These are phyloP conservation scores for Dolichopus griseipennis DNA, from an alignment of 2,888 invertebrate genomes.

Conservation along the genomic window DNA sequence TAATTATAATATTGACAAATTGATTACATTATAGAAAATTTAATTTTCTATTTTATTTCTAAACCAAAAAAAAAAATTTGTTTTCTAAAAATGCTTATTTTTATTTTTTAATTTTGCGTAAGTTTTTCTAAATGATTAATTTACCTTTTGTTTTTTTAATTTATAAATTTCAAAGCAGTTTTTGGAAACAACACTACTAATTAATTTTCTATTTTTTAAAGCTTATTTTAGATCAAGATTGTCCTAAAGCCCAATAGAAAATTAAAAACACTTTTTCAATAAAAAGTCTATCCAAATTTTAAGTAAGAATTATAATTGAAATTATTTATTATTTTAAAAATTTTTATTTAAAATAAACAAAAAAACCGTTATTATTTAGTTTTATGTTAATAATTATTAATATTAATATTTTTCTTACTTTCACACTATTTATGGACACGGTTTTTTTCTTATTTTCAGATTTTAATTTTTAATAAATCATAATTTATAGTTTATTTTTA, in stretches of 20 bases:
- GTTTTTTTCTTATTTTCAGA: too few relatives aligned
- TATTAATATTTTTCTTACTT: too few relatives aligned
- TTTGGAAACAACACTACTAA: not conserved
- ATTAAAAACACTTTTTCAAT: not conserved
- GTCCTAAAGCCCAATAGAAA: not conserved
- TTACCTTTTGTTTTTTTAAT: too few relatives aligned
- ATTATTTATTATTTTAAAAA: too few relatives aligned
- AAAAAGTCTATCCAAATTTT: not conserved
- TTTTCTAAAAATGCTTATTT: not conserved
- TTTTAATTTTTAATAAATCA: too few relatives aligned
- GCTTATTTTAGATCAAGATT: conserved; percentile 2
- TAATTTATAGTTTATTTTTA: not conserved
- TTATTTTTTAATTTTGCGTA: not conserved
- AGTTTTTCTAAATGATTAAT: not conserved
- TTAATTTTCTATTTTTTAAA: not conserved
- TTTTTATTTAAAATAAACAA: too few relatives aligned
- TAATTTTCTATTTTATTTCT: not conserved
- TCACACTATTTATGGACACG: too few relatives aligned
- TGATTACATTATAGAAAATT: not conserved
- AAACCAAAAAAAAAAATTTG: not conserved
- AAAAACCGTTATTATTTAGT: too few relatives aligned
- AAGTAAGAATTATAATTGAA: not conserved
- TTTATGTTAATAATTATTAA: too few relatives aligned
- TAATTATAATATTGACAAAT: not conserved
- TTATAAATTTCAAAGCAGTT: too few relatives aligned